phyloP scores from a whole-genome alignment of 92 coral and sea anemone genomes.

The Diadumene lineata region DNA sequence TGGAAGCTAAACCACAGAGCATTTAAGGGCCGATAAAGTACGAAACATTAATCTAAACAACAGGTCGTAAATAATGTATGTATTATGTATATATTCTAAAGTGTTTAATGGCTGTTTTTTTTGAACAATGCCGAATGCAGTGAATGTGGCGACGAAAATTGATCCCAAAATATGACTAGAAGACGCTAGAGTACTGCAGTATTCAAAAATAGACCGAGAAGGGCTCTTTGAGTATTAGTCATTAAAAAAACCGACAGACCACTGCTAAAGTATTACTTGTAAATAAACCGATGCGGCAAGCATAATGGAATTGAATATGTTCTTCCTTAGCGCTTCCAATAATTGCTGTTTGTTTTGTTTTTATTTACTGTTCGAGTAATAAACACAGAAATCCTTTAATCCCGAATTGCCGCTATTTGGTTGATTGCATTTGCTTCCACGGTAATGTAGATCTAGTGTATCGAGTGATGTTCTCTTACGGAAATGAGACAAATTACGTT shows the following conservation, averaged over 20 bases:
- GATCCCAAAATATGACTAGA: background rate
- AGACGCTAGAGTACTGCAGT: no score
- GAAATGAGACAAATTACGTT: conserved; percentile 3
- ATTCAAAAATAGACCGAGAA: no score
- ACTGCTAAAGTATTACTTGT: no score
- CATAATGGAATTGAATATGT: background rate
- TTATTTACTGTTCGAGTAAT: background rate
- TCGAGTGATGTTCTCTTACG: background rate
- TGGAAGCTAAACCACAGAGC: background rate
- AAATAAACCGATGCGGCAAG: background rate
- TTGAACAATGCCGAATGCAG: background rate
- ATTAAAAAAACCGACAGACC: background rate
- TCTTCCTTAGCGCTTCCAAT: background rate
- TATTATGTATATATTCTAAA: background rate
- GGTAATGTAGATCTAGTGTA: background rate
- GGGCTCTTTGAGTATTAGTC: no score
- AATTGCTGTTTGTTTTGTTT: background rate
- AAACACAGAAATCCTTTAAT: background rate
- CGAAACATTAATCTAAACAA: background rate
- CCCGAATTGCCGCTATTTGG: background rate
- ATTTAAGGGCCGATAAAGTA: background rate
- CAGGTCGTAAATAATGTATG: background rate
- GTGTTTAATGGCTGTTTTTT: background rate
- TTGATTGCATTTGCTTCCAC: background rate
- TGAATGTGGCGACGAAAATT: no score